Percentiles rank a stretch among this genome's conserved stretches.
Conservation (phyloP, 2,888 invertebrate species). For the Catocala sponsa region DNA sequence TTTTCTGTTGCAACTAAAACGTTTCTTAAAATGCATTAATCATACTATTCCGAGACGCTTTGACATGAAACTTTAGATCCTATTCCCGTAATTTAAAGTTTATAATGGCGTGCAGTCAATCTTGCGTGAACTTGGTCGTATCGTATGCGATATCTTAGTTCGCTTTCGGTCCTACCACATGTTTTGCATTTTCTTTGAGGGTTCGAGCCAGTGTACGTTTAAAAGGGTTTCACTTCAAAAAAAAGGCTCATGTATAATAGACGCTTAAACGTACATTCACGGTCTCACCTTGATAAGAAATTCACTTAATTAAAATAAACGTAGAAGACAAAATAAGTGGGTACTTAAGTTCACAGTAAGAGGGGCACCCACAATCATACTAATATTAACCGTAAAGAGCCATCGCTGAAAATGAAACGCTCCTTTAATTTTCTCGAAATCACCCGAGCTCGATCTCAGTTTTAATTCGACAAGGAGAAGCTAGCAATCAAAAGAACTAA, state of each 20-base stretch:
- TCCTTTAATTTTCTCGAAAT: conserved; percentile 84
- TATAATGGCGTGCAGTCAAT: conserved; percentile 57
- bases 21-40: conserved; percentile 80
- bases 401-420: conserved; percentile 79
- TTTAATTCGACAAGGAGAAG: conserved; percentile 84
- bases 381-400: conserved; percentile 79
- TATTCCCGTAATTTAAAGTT: conserved; percentile 65
- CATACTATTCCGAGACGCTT: conserved; percentile 65
- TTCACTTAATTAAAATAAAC: conserved; percentile 76
- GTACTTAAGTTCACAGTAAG: conserved; percentile 63
- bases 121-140: conserved; percentile 65
- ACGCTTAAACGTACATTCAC: conserved; percentile 37
- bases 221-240: conserved; percentile 42
- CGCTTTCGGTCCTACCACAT: conserved; percentile 51
- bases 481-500: conserved; percentile 87
- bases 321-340: conserved; percentile 69
- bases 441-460: conserved; percentile 78
- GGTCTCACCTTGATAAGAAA: conserved; percentile 58
- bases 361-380: conserved; percentile 76
- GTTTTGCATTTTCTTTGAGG: conserved; percentile 71
- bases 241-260: conserved; percentile 35
- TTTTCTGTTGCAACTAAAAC: conserved; percentile 76
- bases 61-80: conserved; percentile 66
- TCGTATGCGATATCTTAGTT: conserved; percentile 63
- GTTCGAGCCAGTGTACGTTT: conserved; percentile 51